phyloP scores from a whole-genome alignment of 2,797 vertebrate species.

The Triplophysa bombifrons region DNA sequence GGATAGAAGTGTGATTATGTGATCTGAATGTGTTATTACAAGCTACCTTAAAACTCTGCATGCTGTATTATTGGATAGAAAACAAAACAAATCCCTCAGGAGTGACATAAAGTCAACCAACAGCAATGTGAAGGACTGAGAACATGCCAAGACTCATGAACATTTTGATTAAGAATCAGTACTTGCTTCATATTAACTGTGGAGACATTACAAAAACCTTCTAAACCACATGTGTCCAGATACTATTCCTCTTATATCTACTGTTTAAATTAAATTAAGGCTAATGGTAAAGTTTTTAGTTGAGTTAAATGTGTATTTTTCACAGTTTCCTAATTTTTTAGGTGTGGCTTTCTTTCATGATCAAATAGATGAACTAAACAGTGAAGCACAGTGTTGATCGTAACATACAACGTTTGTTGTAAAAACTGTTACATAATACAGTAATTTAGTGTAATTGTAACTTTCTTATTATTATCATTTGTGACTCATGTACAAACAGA shows the following conservation, averaged over 20 bases:
- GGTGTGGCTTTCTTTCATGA: neutral
- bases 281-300: no score
- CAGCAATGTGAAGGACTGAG: no score
- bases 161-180: no score
- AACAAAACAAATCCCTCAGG: neutral
- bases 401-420: neutral
- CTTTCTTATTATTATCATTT: constrained; percentile 10
- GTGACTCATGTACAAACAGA: constrained; percentile 28
- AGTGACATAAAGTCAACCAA: no score
- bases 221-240: no score
- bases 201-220: no score
- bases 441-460: neutral
- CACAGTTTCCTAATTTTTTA: no score
- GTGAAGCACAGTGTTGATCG: neutral
- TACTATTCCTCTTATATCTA: no score
- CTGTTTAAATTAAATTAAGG: no score
- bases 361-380: neutral
- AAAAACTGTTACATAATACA: neutral
- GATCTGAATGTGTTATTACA: neutral
- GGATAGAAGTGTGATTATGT: neutral
- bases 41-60: neutral
- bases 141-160: no score
- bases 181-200: no score
- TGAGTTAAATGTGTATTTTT: no score
- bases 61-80: neutral